These are phyloP conservation scores for Pomacea maculata DNA, from an alignment of 1,140 invertebrate species.

Conservation along the genomic window DNA sequence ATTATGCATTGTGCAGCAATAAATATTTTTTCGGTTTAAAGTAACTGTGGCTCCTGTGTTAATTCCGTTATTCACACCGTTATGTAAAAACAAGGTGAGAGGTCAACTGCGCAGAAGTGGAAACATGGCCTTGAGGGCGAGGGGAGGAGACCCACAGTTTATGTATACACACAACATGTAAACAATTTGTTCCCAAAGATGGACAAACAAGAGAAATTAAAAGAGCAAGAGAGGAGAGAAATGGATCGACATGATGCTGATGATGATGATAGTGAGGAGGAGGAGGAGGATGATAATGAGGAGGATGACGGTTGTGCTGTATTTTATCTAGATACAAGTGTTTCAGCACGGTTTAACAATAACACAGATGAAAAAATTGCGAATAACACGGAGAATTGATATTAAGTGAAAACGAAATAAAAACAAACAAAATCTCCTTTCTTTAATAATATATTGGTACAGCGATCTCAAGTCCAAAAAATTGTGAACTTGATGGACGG, in stretches of 20 bases:
- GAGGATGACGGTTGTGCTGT: neutral
- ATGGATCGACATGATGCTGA: neutral
- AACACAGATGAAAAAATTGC: neutral
- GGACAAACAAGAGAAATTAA: neutral
- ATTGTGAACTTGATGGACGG: no score
- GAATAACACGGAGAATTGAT: neutral
- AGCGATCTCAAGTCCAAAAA: neutral
- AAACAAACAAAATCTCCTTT: neutral
- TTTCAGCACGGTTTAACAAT: no score
- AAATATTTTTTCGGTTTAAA: no score
- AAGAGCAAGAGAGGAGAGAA: neutral
- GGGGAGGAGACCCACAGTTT: neutral
- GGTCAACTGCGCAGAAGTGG: neutral
- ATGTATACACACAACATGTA: no score
- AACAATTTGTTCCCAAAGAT: neutral
- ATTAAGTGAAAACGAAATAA: neutral
- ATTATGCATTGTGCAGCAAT: neutral
- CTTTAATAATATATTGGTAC: no score
- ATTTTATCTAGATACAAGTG: no score
- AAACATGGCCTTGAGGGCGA: conserved; percentile 7
- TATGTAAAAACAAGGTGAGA: no score
- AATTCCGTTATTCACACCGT: neutral
- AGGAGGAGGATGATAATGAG: neutral
- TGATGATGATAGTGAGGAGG: neutral
- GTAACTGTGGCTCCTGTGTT: neutral